Conservation (phyloP, 2,113 vertebrate species). For the Nasalis larvatus region DNA sequence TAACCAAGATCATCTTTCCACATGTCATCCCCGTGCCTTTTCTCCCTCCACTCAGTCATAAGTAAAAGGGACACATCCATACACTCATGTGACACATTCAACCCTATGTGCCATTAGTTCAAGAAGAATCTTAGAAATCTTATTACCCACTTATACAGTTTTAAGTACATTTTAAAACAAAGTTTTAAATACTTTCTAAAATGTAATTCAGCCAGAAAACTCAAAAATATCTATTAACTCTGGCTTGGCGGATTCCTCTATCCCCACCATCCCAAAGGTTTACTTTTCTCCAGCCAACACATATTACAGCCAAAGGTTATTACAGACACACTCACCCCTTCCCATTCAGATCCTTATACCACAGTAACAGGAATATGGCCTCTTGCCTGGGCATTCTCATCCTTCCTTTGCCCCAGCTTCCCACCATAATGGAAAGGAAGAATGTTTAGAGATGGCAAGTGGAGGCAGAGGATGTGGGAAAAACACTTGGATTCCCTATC, state of each 20-base stretch:
- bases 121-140: not conserved
- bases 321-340: not conserved
- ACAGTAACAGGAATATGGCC: not conserved
- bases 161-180: not conserved
- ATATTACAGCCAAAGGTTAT: not conserved
- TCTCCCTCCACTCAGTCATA: rapidly evolving
- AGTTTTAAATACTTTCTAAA: not conserved
- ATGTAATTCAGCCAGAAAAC: not conserved
- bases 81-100: not conserved
- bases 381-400: not conserved
- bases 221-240: not conserved
- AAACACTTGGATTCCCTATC: not conserved
- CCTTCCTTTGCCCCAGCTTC: not conserved
- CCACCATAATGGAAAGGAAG: not conserved
- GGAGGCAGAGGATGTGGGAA: not conserved
- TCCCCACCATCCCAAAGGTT: not conserved
- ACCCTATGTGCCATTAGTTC: not conserved
- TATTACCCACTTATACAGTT: not conserved
- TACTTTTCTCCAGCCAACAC: not conserved
- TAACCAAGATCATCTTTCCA: not conserved
- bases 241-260: not conserved
- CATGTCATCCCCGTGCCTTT: rapidly evolving
- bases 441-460: not conserved
- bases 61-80: not conserved
- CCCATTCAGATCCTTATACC: not conserved